These are phyloP conservation scores for Holothuria scabra DNA, from an alignment of 53 echinoderm and acorn worm genomes.

Conservation along the genomic window DNA sequence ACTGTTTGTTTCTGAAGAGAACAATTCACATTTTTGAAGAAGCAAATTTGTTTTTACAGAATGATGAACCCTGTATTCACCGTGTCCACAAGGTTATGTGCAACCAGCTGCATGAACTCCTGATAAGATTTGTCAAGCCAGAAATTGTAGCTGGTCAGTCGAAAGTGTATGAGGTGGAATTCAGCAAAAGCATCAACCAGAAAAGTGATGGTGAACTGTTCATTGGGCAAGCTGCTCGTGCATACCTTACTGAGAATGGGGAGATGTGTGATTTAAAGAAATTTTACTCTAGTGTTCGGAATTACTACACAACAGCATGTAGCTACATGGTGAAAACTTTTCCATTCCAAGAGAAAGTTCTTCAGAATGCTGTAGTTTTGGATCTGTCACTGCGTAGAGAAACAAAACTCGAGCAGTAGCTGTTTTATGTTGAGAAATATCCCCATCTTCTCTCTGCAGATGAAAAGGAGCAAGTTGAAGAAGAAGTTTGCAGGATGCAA, in stretches of 20 bases:
- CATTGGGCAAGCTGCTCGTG: conserved; percentile 27
- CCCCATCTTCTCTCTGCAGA: conserved; percentile 39
- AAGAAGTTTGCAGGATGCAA: conserved; percentile 39
- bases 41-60: conserved; percentile 43
- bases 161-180: conserved; percentile 49
- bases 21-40: conserved; percentile 50
- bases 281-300: conserved; percentile 51
- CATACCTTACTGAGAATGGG: conserved; percentile 42
- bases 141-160: conserved; percentile 27
- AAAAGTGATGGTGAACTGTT: conserved; percentile 57
- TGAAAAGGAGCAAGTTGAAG: conserved; percentile 44
- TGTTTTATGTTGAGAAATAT: conserved; percentile 40
- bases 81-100: conserved; percentile 52
- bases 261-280: conserved; percentile 37
- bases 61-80: conserved; percentile 56
- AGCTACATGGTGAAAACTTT: conserved; percentile 37
- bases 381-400: conserved; percentile 20
- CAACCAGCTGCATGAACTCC: conserved; percentile 28
- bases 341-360: conserved; percentile 48
- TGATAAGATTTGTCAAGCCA: conserved; percentile 57
- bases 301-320: conserved; percentile 25
- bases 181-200: conserved; percentile 31
- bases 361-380: conserved; percentile 53
- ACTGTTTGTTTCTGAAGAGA: conserved; percentile 31
- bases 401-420: conserved; percentile 23